Evolutionary conservation across 2,888 invertebrate species (phyloP), one percentile per base, ranked within the genome.

Genomic region (Chrysomela aeneicollis): DNA sequence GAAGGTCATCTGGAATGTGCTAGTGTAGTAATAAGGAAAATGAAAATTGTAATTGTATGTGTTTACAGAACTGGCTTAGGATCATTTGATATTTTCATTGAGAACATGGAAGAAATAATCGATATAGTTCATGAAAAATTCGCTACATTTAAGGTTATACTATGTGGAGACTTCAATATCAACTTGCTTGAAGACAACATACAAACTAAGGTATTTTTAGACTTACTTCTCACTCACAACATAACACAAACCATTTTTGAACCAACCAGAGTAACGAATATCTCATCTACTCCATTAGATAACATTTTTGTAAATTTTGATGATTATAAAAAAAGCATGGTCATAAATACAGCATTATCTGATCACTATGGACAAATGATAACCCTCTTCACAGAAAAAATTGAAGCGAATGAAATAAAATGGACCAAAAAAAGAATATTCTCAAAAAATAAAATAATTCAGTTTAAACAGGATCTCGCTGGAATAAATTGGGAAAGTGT

Each of bases 201-300:
- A 35, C 30, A 61, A 58, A 68, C 18, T 47, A 21, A 32, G 26
- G 6, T 37, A 52, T 30, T 30, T 30, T 12, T 30, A 22, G 26
- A 54, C 30, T 51, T 15, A 58, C 18, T 42, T 57, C 60, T 63
- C 10, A n/a, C 46, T 46, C 37, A 57, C 37, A n/a, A n/a, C n/a
- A n/a, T n/a, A n/a, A n/a, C n/a, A n/a, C n/a, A 47, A 47, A 47
- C 47, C n/a, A 47, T 47, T 47, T 47, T 47, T 47, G 26, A 42
- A 42, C 5, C 42, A n/a, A 42, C 42, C 4, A 42, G 42, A 42
- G 12, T 42, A 5, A 26, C 47, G n/a, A 47, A 2, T 47, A 47
- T 47, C n/a, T 47, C 47, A 9, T 2, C 47, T 15, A 47, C 8
- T 10, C n/a, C 10, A 47, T 47, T 47, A 47, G 47, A 47, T 47